These are phyloP conservation scores for Podotricha telesiphe DNA, from an alignment of 2,888 invertebrate genomes.

Conservation along the genomic window DNA sequence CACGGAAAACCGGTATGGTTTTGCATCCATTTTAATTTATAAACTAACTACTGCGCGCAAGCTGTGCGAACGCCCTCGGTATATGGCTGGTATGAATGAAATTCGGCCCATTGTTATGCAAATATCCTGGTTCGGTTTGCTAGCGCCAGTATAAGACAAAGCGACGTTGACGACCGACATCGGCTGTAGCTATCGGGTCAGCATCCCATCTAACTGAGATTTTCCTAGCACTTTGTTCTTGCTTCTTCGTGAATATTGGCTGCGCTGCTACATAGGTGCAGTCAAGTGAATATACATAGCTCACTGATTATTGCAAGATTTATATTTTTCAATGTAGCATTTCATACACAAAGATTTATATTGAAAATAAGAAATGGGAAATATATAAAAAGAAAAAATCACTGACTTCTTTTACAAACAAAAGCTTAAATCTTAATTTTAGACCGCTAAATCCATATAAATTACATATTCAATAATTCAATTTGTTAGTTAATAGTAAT, in stretches of 20 bases:
- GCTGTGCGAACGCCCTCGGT: constrained; percentile 36
- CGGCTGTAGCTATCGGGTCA: constrained; percentile 71
- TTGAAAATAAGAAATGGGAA: no score
- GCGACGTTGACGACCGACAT: constrained; percentile 76
- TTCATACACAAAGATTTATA: no score
- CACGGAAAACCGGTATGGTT: constrained; percentile 31
- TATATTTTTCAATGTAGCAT: not conserved
- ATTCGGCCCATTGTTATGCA: constrained; percentile 80
- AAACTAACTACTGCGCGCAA: constrained; percentile 39
- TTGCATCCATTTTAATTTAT: constrained; percentile 43
- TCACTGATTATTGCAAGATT: not conserved
- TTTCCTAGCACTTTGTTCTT: constrained; percentile 54
- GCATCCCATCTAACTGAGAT: constrained; percentile 61
- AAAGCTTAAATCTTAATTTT: no score
- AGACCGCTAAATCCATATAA: no score
- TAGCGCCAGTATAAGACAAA: constrained; percentile 78
- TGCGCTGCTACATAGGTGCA: not conserved
- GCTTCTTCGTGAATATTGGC: constrained; percentile 47
- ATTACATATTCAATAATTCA: no score
- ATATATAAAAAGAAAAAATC: no score
- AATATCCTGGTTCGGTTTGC: constrained; percentile 77
- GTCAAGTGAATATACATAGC: not conserved
- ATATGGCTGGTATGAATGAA: constrained; percentile 60
- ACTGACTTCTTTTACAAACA: no score
- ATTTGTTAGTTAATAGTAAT: no score